These are phyloP conservation scores for Diceros bicornis DNA, from an alignment of 2,797 vertebrate species.

Conservation along the genomic window DNA sequence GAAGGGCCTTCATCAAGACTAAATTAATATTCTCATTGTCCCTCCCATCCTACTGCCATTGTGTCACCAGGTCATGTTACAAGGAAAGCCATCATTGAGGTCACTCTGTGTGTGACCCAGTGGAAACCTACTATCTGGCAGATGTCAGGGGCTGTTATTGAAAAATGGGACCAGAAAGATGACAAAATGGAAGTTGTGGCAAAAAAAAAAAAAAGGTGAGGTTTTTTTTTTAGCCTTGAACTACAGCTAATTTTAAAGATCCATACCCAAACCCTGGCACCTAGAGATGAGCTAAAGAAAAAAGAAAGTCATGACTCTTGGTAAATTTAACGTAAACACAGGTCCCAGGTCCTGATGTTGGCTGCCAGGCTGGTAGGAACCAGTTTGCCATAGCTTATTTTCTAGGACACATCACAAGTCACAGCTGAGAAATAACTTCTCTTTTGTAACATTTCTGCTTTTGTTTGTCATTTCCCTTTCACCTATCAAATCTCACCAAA, in stretches of 20 bases:
- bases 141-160: not conserved
- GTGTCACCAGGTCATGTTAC: not conserved
- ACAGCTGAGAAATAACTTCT: not conserved
- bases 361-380: not conserved
- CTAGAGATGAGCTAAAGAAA: constrained; percentile 34
- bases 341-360: not conserved
- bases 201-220: not conserved
- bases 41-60: not conserved
- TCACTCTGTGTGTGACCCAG: not conserved
- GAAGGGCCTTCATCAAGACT: not conserved
- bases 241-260: not conserved
- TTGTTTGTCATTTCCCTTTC: constrained; percentile 21
- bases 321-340: not conserved
- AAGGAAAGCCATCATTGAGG: not conserved
- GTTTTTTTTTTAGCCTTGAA: not conserved
- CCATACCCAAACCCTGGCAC: not conserved
- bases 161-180: constrained; percentile 49
- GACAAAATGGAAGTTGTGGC: constrained; percentile 5
- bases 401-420: constrained; percentile 1
- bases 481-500: not conserved
- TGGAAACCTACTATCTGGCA: not conserved
- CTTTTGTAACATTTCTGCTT: constrained; percentile 58
- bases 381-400: not conserved
- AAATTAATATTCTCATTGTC: not conserved
- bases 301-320: not conserved